Evolutionary conservation across 2,797 vertebrate genomes (phyloP), one percentile per base, ranked within the genome.

Genomic region (Cryptoprocta ferox): DNA sequence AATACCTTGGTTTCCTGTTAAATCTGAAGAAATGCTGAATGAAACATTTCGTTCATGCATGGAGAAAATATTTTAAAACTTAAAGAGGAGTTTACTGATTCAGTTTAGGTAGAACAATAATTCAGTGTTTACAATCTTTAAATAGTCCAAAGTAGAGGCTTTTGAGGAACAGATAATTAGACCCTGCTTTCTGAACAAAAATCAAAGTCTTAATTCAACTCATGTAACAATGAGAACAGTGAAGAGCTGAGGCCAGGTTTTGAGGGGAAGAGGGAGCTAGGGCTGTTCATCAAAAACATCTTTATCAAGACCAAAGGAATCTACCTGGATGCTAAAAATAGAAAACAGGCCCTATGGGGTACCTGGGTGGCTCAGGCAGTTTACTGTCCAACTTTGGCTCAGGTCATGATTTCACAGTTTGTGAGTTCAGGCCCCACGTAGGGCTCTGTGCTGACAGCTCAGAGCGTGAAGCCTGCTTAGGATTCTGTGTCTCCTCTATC

Each of bases 191-290:
- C 11, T 82, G 42, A 88, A 76, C 16, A 83, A 82, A 78, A 82
- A 50, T 59, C 48, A 91, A 45, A 65, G 5, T 81, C 39, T 75
- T 63, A 32, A 63, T 14, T 30, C 35, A 73, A 91, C n/a, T 39
- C 18, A 65, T 37, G 65, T 92, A 73, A 65, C 10, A 18, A 50
- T 28, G 32, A 89, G 16, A 88, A 50, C 10, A 73, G 30, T 66
- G 39, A 86, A 88, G 56, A 75, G 53, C 2, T 92, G 82, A 50
- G 48, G 32, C 28, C 70, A 80, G 28, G 56, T 24, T 59, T 30
- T 4, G 4, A 6, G 2, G n/a, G 12, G 7, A 12, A 9, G 0
- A 0, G 10, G 6, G 26, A 53, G 4, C 1, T 45, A 10, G 16
- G 42, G 32, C 21, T 75, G 4, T 70, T 65, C 37, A 63, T 56